Percentiles rank a stretch among this genome's conserved stretches.
Evolutionary conservation across 2,888 invertebrate species (phyloP).

Genomic region (Venusia cambrica): DNA sequence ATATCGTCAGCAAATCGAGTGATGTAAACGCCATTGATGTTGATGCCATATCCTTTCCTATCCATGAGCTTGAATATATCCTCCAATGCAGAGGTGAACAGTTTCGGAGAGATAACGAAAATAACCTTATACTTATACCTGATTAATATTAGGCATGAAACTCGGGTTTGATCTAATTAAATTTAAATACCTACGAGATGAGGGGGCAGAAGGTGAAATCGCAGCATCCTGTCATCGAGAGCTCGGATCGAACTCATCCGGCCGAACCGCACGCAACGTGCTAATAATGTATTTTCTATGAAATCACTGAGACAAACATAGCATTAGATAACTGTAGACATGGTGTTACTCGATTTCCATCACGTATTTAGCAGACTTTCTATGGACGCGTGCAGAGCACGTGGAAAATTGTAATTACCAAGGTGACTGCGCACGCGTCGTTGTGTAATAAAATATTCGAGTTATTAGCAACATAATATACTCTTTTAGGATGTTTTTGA

Average conservation of each 20-base stretch:
- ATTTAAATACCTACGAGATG: conserved; percentile 2
- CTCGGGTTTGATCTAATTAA: not conserved
- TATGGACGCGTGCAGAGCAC: conserved; percentile 37
- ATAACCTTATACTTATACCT: too few species aligned
- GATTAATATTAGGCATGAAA: too few species aligned
- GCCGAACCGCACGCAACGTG: conserved; percentile 23
- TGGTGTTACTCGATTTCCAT: conserved; percentile 40
- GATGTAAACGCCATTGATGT: too few species aligned
- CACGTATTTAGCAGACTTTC: conserved; percentile 57
- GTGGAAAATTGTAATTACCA: conserved; percentile 35
- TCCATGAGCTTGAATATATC: too few species aligned
- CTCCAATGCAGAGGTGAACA: too few species aligned
- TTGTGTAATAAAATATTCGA: conserved; percentile 46
- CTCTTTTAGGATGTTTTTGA: conserved; percentile 21
- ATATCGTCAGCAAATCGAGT: too few species aligned
- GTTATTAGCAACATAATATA: conserved; percentile 21
- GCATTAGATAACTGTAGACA: conserved; percentile 30
- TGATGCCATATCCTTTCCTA: too few species aligned
- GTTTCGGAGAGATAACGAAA: too few species aligned
- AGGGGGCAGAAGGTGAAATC: conserved; percentile 26
- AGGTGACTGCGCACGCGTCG: conserved; percentile 41
- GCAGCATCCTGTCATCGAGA: conserved; percentile 22
- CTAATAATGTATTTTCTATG: conserved; percentile 25
- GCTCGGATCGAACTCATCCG: conserved; percentile 17
- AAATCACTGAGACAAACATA: conserved; percentile 20